phyloP scores from a whole-genome alignment of 1,140 invertebrate genomes.

The Papilio polyxenes region DNA sequence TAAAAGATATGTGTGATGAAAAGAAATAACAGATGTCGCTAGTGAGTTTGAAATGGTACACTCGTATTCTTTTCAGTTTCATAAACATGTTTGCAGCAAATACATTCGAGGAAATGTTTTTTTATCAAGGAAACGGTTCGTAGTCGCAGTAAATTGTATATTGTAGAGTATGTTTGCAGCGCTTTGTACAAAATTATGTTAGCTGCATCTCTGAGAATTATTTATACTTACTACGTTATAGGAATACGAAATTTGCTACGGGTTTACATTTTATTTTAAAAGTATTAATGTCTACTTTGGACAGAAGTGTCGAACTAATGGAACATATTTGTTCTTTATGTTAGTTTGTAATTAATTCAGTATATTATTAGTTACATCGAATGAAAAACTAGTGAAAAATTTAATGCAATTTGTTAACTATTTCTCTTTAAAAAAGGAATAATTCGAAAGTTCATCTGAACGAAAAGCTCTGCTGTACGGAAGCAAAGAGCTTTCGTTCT shows the following conservation, averaged over 20 bases:
- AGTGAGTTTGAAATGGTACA: background rate
- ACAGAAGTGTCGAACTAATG: too few relatives aligned
- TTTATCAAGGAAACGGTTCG: conserved; percentile 3
- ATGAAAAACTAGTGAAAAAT: background rate
- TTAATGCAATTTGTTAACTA: conserved; percentile 7
- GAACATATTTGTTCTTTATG: too few relatives aligned
- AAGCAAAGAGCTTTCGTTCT: conserved; percentile 26
- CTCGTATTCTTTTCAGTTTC: background rate
- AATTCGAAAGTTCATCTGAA: background rate
- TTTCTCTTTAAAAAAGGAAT: conserved; percentile 2
- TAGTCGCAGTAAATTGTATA: background rate
- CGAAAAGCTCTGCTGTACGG: conserved; percentile 14
- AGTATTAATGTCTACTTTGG: too few relatives aligned
- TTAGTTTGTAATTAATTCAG: too few relatives aligned
- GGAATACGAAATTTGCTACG: background rate
- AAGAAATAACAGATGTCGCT: background rate
- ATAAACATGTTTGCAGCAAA: background rate
- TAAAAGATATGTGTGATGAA: background rate
- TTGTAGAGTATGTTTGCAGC: background rate
- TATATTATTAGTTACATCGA: background rate
- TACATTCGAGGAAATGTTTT: background rate
- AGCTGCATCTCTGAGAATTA: background rate
- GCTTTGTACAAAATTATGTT: conserved; percentile 17
- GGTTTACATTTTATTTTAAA: background rate
- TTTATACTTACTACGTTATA: background rate